A percentile compares a stretch with the other conserved stretches of the same genome.
Conservation (phyloP, 2,113 vertebrate genomes). For the Todiramphus saurophagus region DNA sequence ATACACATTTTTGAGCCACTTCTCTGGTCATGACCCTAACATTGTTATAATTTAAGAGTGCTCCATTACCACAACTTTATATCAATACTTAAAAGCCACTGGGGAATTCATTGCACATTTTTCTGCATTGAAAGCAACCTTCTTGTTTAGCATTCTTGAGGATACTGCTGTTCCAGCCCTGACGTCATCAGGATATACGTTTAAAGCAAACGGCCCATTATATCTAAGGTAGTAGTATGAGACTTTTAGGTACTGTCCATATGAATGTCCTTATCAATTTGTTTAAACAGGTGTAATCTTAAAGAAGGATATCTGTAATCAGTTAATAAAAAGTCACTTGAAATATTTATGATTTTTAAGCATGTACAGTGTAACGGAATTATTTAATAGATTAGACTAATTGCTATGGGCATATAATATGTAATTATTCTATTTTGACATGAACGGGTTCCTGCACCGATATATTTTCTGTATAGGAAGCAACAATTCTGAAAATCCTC, state of each 20-base stretch:
- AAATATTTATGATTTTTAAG: constrained; percentile 19
- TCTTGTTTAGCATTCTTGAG: constrained; percentile 60
- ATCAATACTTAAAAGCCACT: not conserved
- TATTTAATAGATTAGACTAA: not conserved
- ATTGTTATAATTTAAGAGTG: not conserved
- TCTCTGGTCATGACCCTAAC: not conserved
- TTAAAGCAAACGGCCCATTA: not conserved
- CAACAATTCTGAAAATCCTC: not conserved
- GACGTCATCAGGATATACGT: constrained; percentile 25
- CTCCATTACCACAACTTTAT: not conserved
- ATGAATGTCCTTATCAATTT: constrained; percentile 21
- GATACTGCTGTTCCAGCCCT: constrained; percentile 20
- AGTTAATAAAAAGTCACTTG: not conserved
- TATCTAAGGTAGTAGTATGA: constrained; percentile 11
- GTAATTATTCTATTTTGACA: not conserved
- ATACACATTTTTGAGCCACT: not conserved
- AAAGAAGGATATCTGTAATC: not conserved
- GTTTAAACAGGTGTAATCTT: not conserved
- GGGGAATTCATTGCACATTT: not conserved
- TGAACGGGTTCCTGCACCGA: not conserved
- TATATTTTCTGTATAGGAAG: not conserved
- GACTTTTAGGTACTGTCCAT: not conserved
- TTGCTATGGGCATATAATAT: not conserved
- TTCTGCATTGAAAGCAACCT: constrained; percentile 33
- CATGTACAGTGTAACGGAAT: not conserved